Percentiles rank a stretch among this genome's conserved stretches.
phyloP scores from a whole-genome alignment of 2,888 invertebrate species.

The Cryptus armator region DNA sequence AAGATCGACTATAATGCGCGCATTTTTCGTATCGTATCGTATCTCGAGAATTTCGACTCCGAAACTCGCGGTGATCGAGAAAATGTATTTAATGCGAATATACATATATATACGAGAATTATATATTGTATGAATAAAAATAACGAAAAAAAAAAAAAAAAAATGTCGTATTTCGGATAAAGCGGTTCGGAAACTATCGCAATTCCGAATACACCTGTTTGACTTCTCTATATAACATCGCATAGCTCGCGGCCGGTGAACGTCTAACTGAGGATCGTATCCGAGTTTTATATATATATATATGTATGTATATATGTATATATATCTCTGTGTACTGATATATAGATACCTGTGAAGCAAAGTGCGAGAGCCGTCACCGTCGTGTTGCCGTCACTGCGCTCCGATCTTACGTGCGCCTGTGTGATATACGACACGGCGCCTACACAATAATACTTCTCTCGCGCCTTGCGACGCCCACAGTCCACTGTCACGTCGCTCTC shows the following conservation, averaged over 20 bases:
- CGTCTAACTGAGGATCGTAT: slow-evolving; percentile 48
- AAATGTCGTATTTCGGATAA: slow-evolving; percentile 3
- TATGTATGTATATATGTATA: background rate
- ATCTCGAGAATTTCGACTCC: background rate
- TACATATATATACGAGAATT: background rate
- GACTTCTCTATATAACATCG: background rate
- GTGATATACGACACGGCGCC: slow-evolving; percentile 65
- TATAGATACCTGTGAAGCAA: slow-evolving; percentile 25
- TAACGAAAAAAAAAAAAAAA: slow-evolving; percentile 11
- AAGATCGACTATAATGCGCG: background rate
- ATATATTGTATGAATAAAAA: background rate
- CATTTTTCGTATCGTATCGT: background rate
- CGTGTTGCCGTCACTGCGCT: slow-evolving; percentile 42
- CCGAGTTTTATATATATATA: background rate
- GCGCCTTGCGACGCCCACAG: slow-evolving; percentile 60
- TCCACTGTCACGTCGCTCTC: slow-evolving; percentile 52
- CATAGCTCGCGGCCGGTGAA: slow-evolving; percentile 50
- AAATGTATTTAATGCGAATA: background rate
- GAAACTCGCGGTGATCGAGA: background rate
- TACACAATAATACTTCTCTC: slow-evolving; percentile 63
- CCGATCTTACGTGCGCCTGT: slow-evolving; percentile 46
- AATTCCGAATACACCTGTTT: slow-evolving; percentile 65
- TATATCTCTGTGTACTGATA: background rate
- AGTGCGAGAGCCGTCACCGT: slow-evolving; percentile 46
- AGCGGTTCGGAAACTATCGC: slow-evolving; percentile 8